Conservation (phyloP, 2,797 vertebrate genomes). For the Pseudochaenichthys georgianus region DNA sequence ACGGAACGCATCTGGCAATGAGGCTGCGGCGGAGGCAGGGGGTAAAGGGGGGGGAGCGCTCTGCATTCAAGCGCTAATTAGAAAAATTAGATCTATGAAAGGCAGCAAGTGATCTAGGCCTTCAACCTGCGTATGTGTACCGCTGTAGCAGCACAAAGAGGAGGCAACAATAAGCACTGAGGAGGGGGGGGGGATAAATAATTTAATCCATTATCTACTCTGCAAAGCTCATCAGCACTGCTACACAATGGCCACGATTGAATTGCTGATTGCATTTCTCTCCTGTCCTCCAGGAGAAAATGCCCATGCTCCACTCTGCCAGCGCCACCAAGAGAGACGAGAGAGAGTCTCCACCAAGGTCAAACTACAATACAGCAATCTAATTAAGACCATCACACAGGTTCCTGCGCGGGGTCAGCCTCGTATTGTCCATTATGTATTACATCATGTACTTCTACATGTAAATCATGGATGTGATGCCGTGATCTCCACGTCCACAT, state of each 20-base stretch:
- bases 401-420: constrained; percentile 77
- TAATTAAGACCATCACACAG: constrained; percentile 82
- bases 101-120: constrained; percentile 91
- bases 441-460: constrained; percentile 66
- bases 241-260: constrained; percentile 86
- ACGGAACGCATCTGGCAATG: constrained; percentile 84
- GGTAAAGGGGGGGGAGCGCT: constrained; percentile 76
- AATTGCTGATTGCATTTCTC: constrained; percentile 87
- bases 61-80: constrained; percentile 94
- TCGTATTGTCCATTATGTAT: constrained; percentile 73
- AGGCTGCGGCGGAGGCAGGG: constrained; percentile 74
- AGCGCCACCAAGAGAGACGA: constrained; percentile 52
- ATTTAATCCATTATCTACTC: constrained; percentile 98
- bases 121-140: constrained; percentile 89
- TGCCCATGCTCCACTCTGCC: constrained; percentile 75
- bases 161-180: constrained; percentile 80
- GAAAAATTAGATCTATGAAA: constrained; percentile 98
- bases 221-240: constrained; percentile 92
- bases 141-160: constrained; percentile 80
- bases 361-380: constrained; percentile 82
- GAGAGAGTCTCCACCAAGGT: constrained; percentile 79
- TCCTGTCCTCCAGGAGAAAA: constrained; percentile 81
- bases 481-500: constrained; percentile 32
- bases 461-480: constrained; percentile 58
- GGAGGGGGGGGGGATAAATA: constrained; percentile 88